Percentiles rank a stretch among this genome's conserved stretches.
phyloP scores from a whole-genome alignment of 2,888 invertebrate genomes.

The Drosophila acutilabella region DNA sequence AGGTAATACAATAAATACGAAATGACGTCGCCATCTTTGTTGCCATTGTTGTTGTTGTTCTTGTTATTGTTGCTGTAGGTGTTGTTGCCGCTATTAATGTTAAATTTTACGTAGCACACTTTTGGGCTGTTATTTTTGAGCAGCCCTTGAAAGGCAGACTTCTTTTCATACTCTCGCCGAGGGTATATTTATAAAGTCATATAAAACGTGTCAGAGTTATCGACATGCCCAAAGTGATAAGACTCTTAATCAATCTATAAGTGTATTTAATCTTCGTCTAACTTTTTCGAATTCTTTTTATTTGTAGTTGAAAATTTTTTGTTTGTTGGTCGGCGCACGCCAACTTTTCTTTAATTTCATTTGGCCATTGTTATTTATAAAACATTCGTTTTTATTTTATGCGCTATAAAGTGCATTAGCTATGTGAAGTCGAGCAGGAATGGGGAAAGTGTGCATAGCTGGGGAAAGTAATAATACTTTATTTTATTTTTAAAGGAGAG shows the following conservation, averaged over 20 bases:
- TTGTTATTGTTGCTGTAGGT: slow-evolving; percentile 24
- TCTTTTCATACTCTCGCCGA: slow-evolving; percentile 4
- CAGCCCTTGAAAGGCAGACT: slow-evolving; percentile 49
- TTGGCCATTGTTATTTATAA: slow-evolving; percentile 72
- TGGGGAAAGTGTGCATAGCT: slow-evolving; percentile 13
- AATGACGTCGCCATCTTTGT: slow-evolving; percentile 55
- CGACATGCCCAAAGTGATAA: too few relatives aligned
- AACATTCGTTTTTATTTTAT: slow-evolving; percentile 73
- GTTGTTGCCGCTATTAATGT: slow-evolving; percentile 58
- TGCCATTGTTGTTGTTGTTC: slow-evolving; percentile 19
- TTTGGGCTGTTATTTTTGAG: slow-evolving; percentile 52
- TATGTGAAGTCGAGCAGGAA: slow-evolving; percentile 17
- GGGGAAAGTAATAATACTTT: slow-evolving; percentile 26
- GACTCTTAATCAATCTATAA: background rate
- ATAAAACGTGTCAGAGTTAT: background rate
- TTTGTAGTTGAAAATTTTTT: slow-evolving; percentile 27
- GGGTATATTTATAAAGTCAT: background rate
- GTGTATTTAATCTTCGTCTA: background rate
- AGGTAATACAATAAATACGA: slow-evolving; percentile 79
- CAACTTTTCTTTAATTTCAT: slow-evolving; percentile 64
- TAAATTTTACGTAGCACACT: slow-evolving; percentile 67
- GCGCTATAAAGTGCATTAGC: slow-evolving; percentile 58
- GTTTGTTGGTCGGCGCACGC: slow-evolving; percentile 12
- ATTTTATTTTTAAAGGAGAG: slow-evolving; percentile 1
- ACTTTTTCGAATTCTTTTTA: background rate